Base-by-base conservation (phyloP, 2,888 invertebrate species). In the Agrochola lota region DNA sequence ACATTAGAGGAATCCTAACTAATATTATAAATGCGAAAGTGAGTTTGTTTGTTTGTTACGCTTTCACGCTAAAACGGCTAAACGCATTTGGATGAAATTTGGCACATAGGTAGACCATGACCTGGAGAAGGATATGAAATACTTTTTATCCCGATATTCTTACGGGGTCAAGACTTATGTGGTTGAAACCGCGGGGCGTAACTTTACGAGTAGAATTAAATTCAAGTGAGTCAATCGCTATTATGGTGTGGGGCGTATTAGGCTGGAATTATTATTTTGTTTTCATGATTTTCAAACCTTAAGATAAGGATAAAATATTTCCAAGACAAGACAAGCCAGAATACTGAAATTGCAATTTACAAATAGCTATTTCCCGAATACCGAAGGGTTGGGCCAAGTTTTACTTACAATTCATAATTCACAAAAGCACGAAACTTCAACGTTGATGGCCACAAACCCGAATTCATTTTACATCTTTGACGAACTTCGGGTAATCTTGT, bases 401-500 rank as follows among this genome's bases (percentile, higher is more conserved):
- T 71, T 75, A 80, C 49, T 83, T 74, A 80, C 79, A 77, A 81
- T 85, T 82, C 77, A 80, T 80, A 74, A 87, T 78, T 85, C 73
- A 78, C 80, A 83, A 77, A 83, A 78, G 83, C 78, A 85, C 66
- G 72, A 80, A 86, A 87, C 77, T 86, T 87, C 59, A 78, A 17
- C 43, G 23, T 62, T 78, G 64, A 70, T 75, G 78, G 80, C 75
- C 80, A 76, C 80, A 77, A 83, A 60, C 71, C 77, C 71, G 74
- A 86, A 85, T 74, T 83, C 66, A 81, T 87, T 87, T 83, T 78
- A 86, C 80, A 78, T 87, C 85, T 87, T 87, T 79, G 83, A 85
- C 83, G 80, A 86, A 85, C 80, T 86, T 86, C 59, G 74, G 30
- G 66, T 83, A 78, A 83, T 78, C 78, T 78, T 74, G 76, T 87